These are phyloP conservation scores for Anolis carolinensis DNA, from an alignment of 2,113 vertebrate genomes.

Conservation along the genomic window DNA sequence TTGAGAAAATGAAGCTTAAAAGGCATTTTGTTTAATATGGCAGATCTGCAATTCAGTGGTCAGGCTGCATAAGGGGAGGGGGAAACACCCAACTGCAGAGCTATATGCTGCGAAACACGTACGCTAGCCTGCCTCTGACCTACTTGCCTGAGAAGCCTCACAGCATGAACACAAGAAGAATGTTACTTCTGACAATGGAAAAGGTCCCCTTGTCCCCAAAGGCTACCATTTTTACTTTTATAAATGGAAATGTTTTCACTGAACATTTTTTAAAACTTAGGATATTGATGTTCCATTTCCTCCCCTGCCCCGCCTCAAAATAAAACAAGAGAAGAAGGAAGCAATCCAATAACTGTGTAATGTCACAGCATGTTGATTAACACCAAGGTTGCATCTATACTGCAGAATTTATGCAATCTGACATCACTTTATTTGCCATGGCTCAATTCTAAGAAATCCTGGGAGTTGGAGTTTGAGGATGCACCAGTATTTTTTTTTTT, in stretches of 20 bases:
- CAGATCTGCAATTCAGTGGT: not conserved
- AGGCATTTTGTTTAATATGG: not conserved
- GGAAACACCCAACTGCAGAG: conserved; percentile 32
- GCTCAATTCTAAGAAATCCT: no score
- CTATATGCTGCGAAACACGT: conserved; percentile 63
- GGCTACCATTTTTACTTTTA: not conserved
- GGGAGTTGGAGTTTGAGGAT: no score
- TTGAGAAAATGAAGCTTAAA: not conserved
- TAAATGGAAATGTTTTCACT: not conserved
- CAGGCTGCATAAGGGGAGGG: not conserved
- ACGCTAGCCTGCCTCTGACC: conserved; percentile 59
- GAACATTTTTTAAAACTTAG: not conserved
- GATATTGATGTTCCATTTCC: not conserved
- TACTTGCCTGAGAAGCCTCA: conserved; percentile 62
- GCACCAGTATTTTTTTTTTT: no score
- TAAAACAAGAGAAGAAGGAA: not conserved
- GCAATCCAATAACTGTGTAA: not conserved
- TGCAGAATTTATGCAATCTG: no score
- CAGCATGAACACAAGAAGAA: conserved; percentile 53
- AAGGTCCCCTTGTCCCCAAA: not conserved
- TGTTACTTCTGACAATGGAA: conserved; percentile 23
- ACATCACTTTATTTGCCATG: no score
- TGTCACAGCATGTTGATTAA: not conserved
- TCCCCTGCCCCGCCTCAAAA: not conserved
- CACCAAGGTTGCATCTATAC: no score